phyloP scores from a whole-genome alignment of 2,113 vertebrate species.

The Australoheros scitulus region DNA sequence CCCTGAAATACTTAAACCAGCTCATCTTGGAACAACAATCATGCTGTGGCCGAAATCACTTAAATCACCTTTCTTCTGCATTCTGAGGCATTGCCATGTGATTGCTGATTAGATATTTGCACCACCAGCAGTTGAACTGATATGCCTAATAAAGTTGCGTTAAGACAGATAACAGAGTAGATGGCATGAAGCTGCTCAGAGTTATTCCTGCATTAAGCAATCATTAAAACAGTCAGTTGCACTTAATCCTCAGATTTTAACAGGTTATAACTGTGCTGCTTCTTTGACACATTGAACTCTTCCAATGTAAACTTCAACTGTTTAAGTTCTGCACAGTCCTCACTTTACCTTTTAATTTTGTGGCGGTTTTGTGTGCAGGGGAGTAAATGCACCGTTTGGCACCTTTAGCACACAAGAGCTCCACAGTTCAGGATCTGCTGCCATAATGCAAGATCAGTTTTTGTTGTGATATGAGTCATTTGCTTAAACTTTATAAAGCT shows the following conservation, averaged over 20 bases:
- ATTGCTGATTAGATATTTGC: too few species aligned
- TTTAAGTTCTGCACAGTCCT: neutral
- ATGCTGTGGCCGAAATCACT: too few species aligned
- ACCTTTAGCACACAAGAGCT: neutral
- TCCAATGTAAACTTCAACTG: neutral
- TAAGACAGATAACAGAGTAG: neutral
- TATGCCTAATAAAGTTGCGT: neutral
- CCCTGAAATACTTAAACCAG: neutral
- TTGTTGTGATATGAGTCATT: neutral
- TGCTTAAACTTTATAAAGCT: neutral
- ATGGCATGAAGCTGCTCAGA: neutral
- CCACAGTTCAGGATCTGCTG: neutral
- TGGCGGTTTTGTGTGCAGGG: neutral
- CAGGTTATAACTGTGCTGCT: neutral
- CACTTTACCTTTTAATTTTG: accelerated
- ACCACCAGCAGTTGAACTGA: neutral
- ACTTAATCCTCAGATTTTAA: neutral
- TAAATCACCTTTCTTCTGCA: too few species aligned
- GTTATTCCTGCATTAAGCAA: neutral
- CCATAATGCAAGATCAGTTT: neutral
- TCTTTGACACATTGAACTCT: neutral
- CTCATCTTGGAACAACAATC: neutral
- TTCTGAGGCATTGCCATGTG: too few species aligned
- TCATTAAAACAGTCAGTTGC: neutral
- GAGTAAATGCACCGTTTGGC: neutral